Evolutionary conservation across 2,113 vertebrate genomes (phyloP), one percentile per base, ranked within the genome.

Genomic region (Poicephalus gulielmi): DNA sequence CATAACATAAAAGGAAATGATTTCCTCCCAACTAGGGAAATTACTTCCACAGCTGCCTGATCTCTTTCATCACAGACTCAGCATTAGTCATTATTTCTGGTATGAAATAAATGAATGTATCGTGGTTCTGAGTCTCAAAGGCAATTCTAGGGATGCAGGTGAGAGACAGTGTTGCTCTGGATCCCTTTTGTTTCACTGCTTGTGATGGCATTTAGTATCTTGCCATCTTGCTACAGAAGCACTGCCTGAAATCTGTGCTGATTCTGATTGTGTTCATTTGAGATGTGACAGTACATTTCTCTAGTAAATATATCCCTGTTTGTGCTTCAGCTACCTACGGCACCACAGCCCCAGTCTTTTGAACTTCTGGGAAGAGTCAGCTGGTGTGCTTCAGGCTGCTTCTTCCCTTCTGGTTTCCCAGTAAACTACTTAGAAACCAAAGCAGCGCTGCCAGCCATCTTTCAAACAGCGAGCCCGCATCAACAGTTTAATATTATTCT

Each of bases 321-420:
- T 66, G 25, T 17, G 57, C 74, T 66, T 86, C 82, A 63, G 59
- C 49, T 39, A 47, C 53, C 53, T 53, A 7, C 10, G 1, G 76
- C 70, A 77, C 4, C 49, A 17, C 47, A 66, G 35, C 47, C 44
- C 28, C 10, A 71, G 41, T 1, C 81, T 76, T 91, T 69, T 69
- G 82, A 95, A 94, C 63, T 85, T 30, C 31, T 67, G 67, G 64
- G 44, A 19, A 44, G 50, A 94, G 80, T 70, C 71, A 87, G 70
- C 79, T 93, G 84, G 6, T 43, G n/a, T 85, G 89, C 84, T 91
- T 43, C 85, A 68, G 90, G 82, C 82, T 95, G 87, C 70, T 53
- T 15, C 70, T 89, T 66, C 35, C 2, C 77, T 86, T 66, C 80
- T 88, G 62, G 17, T 35, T 92, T 75, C 86, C 53, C 81, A 41